Percentiles rank a stretch among this genome's conserved stretches.
Evolutionary conservation across 2,113 vertebrate genomes (phyloP).

Genomic region (Myrmecophaga tridactyla): DNA sequence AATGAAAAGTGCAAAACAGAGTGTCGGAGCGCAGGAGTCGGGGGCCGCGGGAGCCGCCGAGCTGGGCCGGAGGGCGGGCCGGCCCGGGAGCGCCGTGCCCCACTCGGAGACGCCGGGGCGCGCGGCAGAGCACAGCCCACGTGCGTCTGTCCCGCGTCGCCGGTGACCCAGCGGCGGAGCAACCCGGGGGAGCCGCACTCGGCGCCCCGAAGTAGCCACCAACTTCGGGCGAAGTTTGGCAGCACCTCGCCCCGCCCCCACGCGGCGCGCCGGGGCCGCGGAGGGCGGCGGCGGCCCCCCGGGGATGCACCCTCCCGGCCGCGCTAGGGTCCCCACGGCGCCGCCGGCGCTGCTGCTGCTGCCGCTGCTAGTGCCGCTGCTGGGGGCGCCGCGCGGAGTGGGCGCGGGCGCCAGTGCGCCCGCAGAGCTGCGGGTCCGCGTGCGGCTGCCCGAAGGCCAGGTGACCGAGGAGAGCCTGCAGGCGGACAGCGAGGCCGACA

Average conservation of each 20-base stretch:
- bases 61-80: neutral
- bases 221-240: constrained; percentile 47
- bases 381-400: constrained; percentile 45
- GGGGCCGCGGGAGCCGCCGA: neutral
- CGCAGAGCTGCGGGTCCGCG: constrained; percentile 92
- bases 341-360: constrained; percentile 49
- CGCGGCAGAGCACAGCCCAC: neutral
- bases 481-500: constrained; percentile 92
- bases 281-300: constrained; percentile 1
- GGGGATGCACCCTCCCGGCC: constrained; percentile 60
- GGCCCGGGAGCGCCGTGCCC: neutral
- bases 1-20: constrained; percentile 73
- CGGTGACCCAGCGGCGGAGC: neutral
- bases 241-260: neutral
- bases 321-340: constrained; percentile 9
- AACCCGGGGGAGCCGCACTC: neutral
- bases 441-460: constrained; percentile 91
- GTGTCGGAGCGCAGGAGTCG: neutral
- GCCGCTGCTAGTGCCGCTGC: constrained; percentile 43
- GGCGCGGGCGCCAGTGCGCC: constrained; percentile 35
- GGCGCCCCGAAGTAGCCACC: neutral
- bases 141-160: constrained; percentile 33
- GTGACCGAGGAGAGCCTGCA: constrained; percentile 94
- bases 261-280: constrained; percentile 49
- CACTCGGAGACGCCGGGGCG: neutral